Percentiles rank a stretch among this genome's conserved stretches.
Conservation (phyloP, 2,113 vertebrate species). For the Crypturellus undulatus region DNA sequence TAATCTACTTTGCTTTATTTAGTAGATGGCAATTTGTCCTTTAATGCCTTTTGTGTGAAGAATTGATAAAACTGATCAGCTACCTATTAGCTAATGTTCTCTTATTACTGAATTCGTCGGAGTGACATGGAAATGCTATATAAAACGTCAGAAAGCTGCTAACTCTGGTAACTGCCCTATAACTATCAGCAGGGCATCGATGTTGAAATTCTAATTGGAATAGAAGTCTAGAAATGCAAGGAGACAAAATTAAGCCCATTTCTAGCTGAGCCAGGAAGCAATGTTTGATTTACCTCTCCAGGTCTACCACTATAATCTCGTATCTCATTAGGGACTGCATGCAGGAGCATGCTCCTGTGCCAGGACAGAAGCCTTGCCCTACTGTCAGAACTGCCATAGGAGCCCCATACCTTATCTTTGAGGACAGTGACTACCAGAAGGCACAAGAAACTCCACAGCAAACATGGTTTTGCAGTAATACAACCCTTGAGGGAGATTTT, state of each 20-base stretch:
- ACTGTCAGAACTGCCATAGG: background rate
- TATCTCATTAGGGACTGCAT: background rate
- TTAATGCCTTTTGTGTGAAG: slow-evolving; percentile 29
- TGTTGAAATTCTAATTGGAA: background rate
- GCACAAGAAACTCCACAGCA: background rate
- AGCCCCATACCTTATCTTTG: background rate
- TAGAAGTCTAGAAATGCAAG: background rate
- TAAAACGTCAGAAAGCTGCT: background rate
- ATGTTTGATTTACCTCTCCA: background rate
- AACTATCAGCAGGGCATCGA: slow-evolving; percentile 16
- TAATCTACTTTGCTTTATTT: slow-evolving; percentile 41
- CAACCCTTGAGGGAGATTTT: background rate
- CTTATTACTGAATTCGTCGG: slow-evolving; percentile 7
- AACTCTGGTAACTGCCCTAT: background rate
- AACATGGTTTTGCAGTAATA: background rate
- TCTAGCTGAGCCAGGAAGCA: background rate
- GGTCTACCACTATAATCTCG: background rate
- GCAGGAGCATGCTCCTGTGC: background rate
- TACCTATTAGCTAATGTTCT: background rate
- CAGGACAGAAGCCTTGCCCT: background rate
- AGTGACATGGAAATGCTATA: slow-evolving; percentile 11
- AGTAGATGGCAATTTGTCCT: slow-evolving; percentile 48
- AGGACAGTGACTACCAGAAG: background rate
- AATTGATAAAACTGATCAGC: background rate
- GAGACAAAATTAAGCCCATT: background rate